Percentiles rank a stretch among this genome's conserved stretches.
Evolutionary conservation across 2,888 invertebrate genomes (phyloP).

Genomic region (Diplazon laetatorius): DNA sequence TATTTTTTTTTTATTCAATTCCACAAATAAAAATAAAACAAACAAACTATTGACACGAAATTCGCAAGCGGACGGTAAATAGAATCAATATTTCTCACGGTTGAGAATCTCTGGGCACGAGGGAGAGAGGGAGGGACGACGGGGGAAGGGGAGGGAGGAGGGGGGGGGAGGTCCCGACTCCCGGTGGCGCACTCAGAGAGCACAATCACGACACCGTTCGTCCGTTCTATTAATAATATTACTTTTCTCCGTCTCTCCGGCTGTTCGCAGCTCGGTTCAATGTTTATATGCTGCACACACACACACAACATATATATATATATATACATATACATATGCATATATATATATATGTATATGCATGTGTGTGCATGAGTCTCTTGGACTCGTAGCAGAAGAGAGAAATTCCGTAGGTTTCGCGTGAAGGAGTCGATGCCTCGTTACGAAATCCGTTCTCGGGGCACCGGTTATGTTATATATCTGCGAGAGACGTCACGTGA

Average conservation of each 20-base stretch:
- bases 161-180: no score
- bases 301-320: conserved; percentile 8
- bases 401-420: conserved; percentile 32
- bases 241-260: conserved; percentile 47
- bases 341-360: no score
- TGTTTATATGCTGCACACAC: conserved; percentile 43
- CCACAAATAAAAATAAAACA: neutral
- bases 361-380: no score
- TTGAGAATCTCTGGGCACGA: conserved; percentile 58
- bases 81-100: conserved; percentile 58
- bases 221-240: conserved; percentile 63
- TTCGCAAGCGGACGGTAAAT: neutral
- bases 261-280: conserved; percentile 47
- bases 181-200: conserved; percentile 39
- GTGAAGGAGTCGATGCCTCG: conserved; percentile 67
- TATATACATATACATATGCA: neutral
- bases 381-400: conserved; percentile 10
- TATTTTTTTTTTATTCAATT: no score
- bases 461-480: conserved; percentile 31
- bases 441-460: conserved; percentile 64
- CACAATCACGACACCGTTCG: conserved; percentile 53
- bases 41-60: neutral
- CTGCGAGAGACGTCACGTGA: conserved; percentile 29
- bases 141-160: no score
- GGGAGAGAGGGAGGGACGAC: conserved; percentile 30